Evolutionary conservation across 2,888 invertebrate species (phyloP).

Genomic region (Drosophila maculinotata): DNA sequence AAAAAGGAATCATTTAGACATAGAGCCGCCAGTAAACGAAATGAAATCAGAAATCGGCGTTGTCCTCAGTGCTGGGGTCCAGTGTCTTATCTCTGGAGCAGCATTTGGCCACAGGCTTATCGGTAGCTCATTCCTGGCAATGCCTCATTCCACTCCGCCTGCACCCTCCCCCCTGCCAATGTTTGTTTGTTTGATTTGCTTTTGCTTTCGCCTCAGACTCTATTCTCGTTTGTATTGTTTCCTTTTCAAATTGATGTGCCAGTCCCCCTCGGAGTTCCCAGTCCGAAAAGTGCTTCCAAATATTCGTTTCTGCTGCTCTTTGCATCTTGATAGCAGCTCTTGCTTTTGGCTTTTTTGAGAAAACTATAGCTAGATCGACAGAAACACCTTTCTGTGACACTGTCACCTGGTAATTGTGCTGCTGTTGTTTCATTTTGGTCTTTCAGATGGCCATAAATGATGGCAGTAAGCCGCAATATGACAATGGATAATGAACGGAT

Average conservation of each 20-base stretch:
- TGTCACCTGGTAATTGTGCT: conserved; percentile 26
- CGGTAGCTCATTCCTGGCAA: conserved; percentile 23
- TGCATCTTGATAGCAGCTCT: conserved; percentile 42
- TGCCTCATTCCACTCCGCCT: not conserved
- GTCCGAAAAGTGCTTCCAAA: not conserved
- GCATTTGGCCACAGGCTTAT: conserved; percentile 56
- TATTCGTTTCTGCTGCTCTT: conserved; percentile 14
- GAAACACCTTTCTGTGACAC: conserved; percentile 29
- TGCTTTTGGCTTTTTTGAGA: not conserved
- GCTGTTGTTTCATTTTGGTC: conserved; percentile 10
- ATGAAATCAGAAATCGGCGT: conserved; percentile 71
- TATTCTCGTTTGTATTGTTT: conserved; percentile 35
- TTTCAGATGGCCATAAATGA: conserved; percentile 2
- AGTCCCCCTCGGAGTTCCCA: conserved; percentile 14
- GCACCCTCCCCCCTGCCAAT: conserved; percentile 8
- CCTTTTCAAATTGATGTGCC: conserved; percentile 32
- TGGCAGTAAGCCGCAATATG: conserved; percentile 28
- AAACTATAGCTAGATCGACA: conserved; percentile 12
- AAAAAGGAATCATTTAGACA: conserved; percentile 54
- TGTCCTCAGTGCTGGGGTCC: not conserved
- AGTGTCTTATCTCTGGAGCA: conserved; percentile 45
- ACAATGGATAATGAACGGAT: conserved; percentile 34
- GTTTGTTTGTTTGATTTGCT: conserved; percentile 55
- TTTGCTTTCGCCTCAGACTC: conserved; percentile 20
- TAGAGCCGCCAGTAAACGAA: conserved; percentile 38